Evolutionary conservation across 2,113 vertebrate species (phyloP), one percentile per base, ranked within the genome.

Genomic region (Paramormyrops kingsleyae): DNA sequence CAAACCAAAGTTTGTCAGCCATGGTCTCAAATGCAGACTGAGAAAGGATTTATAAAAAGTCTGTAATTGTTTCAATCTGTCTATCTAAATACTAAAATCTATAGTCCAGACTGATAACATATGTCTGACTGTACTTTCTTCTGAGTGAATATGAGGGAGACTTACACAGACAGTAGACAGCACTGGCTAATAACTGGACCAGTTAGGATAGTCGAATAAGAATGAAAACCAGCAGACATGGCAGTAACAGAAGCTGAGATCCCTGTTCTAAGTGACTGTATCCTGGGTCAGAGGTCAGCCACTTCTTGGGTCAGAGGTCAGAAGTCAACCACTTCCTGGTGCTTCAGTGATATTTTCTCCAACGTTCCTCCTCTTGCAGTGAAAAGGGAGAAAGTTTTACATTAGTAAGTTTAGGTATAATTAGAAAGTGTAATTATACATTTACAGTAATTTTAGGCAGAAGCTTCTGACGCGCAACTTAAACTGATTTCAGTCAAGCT

Each of bases 331-430:
- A 10, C 39, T 50, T 35, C 10, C 86, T 49, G 85, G 59, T n/a
- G 35, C 39, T 83, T 52, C 83, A 97, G 88, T 95, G 94, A 87
- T 95, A 95, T 90, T 96, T 98, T 12, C 94, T 96, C 97, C 97
- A 98, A 80, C 95, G 96, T 83, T 96, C 94, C 5, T 44, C 93
- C 91, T 92, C 97, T 97, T 94, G 46, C 91, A 91, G 87, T 4
- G 89, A 70, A 92, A 0, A 85, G 9, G 13, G 88, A 87, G 31
- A 8, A 46, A 77, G 90, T 66, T 5, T 59, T 27, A 88, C 35
- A 50, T 53, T 13, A 31, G 56, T 56, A 62, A 49, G 50, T 44
- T 24, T 56, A 15, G 5, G 50, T 42, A 46, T 17, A 24, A 31
- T 39, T 13, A 87, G 49, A 31, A 66, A 24, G 10, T n/a, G n/a